Base-by-base conservation (phyloP, 2,113 vertebrate genomes). In the Seriola aureovittata region DNA sequence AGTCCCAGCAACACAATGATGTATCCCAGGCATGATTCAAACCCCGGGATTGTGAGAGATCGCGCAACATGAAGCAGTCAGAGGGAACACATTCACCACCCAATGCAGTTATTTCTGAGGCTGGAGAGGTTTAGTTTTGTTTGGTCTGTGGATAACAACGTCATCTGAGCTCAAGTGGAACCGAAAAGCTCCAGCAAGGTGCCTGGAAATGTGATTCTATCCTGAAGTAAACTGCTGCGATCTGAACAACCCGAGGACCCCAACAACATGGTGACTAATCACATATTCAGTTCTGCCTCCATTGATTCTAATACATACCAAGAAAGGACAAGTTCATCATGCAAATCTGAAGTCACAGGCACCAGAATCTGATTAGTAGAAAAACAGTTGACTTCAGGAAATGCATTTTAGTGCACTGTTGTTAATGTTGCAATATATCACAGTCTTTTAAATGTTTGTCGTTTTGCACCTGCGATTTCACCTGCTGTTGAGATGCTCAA, bases 201-300 rank as follows among this genome's bases (percentile, higher is more conserved):
- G 44, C 62, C 25, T 34, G 14, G 57, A 71, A 62, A 34, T 42
- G 16, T 32, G 34, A 40, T 3, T 64, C 34, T 52, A 10, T 34
- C 75, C 68, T 67, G 17, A 62, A 75, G 72, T 54, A 23, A 58
- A 48, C 71, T 36, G 34, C 42, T n/a, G 14, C 21, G 36, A 42
- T 42, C 34, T 71, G 58, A 63, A 38, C 5, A 21, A 21, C 2
- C 16, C 2, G 4, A 9, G n/a, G 13, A 34, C 40, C n/a, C 63
- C n/a, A 42, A 10, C 8, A 42, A 42, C 40, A 42, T 2, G 40
- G 40, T 42, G 8, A 42, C 2, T 2, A 42, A 42, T 10, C 40
- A 50, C 25, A 40, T 4, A n/a, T 44, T 12, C 66, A 12, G 29
- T 48, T 44, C 23, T 7, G n/a, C 19, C 34, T 14, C 19, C 59